A percentile compares a stretch with the other conserved stretches of the same genome.
Evolutionary conservation across 2,113 vertebrate genomes (phyloP).

Genomic region (Acanthochromis polyacanthus): DNA sequence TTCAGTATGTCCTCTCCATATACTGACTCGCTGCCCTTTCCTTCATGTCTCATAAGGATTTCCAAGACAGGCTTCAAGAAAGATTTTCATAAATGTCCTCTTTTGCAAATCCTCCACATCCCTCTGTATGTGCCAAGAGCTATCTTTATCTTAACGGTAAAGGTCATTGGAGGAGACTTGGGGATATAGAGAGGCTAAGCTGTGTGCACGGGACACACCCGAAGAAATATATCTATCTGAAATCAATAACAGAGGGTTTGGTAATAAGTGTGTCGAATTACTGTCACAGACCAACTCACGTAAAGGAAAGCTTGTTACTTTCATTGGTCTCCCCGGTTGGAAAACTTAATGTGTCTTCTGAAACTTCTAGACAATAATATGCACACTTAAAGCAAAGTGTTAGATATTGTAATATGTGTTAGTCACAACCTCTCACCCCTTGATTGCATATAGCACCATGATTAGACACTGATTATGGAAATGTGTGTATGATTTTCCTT

Average conservation of each 20-base stretch:
- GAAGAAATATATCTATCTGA: conserved; percentile 33
- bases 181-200: conserved; percentile 75
- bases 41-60: conserved; percentile 78
- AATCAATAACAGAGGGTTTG: conserved; percentile 76
- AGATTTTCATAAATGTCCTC: conserved; percentile 81
- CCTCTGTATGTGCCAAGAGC: conserved; percentile 58
- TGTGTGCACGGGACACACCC: conserved; percentile 52
- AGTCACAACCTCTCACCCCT: conserved; percentile 10
- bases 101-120: conserved; percentile 76
- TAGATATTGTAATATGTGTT: background rate
- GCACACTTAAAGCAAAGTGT: conserved; percentile 1
- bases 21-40: conserved; percentile 76
- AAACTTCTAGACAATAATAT: conserved; percentile 12
- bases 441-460: background rate
- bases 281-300: conserved; percentile 33
- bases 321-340: conserved; percentile 13
- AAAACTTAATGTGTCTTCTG: conserved; percentile 11
- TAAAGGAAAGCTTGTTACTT: conserved; percentile 27
- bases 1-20: conserved; percentile 71
- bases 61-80: conserved; percentile 74
- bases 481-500: conserved; percentile 38
- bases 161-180: conserved; percentile 78
- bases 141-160: conserved; percentile 76
- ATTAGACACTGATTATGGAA: conserved; percentile 42
- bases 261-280: conserved; percentile 68